Evolutionary conservation across 1,140 invertebrate genomes (phyloP).

Genomic region (Drusus annulatus): DNA sequence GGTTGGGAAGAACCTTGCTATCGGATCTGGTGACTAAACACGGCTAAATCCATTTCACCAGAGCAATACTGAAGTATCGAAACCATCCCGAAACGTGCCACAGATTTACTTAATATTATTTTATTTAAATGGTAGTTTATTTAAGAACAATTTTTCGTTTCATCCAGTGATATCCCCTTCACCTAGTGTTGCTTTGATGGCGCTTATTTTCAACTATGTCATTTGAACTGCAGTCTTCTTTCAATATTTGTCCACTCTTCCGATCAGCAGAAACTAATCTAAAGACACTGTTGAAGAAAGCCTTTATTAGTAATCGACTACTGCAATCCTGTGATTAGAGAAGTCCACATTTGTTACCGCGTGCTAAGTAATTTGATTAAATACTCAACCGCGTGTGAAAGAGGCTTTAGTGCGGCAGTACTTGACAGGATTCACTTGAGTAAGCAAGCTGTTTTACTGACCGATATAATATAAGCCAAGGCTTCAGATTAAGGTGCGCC

Average conservation of each 20-base stretch:
- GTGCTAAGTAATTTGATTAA: constrained; percentile 25
- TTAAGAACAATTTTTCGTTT: no score
- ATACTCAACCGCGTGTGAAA: constrained; percentile 15
- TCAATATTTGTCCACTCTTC: not conserved
- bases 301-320: not conserved
- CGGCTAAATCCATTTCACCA: no score
- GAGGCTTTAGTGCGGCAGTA: not conserved
- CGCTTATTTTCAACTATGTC: no score
- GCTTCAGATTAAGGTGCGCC: constrained; percentile 26
- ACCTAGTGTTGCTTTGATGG: no score
- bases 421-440: constrained; percentile 10
- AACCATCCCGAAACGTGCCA: no score
- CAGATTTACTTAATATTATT: no score
- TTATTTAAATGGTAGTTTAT: no score
- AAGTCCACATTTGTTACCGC: constrained; percentile 1
- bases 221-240: no score
- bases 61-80: no score
- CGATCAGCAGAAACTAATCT: not conserved
- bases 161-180: no score
- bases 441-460: constrained; percentile 9
- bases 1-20: no score
- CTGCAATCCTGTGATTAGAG: not conserved
- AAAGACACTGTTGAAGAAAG: not conserved
- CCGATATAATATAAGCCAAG: constrained; percentile 18
- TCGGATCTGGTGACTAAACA: no score